These are phyloP conservation scores for Danio aesculapii DNA, from an alignment of 2,797 vertebrate genomes.

Conservation along the genomic window DNA sequence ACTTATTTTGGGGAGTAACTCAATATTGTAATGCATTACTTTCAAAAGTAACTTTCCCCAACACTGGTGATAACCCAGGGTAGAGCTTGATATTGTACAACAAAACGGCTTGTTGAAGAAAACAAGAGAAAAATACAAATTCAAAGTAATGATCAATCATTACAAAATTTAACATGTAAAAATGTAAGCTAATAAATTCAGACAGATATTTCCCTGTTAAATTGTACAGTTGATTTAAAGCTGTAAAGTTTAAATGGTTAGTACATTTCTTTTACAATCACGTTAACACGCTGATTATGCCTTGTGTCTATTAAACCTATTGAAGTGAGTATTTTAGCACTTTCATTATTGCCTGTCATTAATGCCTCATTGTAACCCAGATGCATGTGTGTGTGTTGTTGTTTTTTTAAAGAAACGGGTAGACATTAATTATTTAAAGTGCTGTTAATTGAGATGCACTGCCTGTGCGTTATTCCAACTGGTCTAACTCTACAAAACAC, in stretches of 20 bases:
- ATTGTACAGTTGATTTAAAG: not conserved
- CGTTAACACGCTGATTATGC: not conserved
- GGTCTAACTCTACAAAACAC: slow-evolving; percentile 1
- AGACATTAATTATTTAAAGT: not conserved
- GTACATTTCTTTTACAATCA: not conserved
- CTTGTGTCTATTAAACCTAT: not conserved
- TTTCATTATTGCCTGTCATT: not conserved
- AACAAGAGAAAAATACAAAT: no score
- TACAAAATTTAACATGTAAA: not conserved
- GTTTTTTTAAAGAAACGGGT: not conserved
- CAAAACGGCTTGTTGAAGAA: no score
- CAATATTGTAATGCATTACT: no score
- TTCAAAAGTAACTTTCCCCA: no score
- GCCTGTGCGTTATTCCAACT: not conserved
- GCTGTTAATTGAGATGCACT: not conserved
- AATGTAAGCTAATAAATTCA: not conserved
- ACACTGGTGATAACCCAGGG: no score
- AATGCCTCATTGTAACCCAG: not conserved
- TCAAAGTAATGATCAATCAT: no score
- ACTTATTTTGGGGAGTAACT: no score
- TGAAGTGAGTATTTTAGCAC: not conserved
- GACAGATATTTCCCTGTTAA: not conserved
- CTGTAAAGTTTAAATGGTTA: not conserved
- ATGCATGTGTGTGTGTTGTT: not conserved
- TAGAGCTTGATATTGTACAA: no score